phyloP scores from a whole-genome alignment of 2,888 invertebrate species.

The Leistus spinibarbis region DNA sequence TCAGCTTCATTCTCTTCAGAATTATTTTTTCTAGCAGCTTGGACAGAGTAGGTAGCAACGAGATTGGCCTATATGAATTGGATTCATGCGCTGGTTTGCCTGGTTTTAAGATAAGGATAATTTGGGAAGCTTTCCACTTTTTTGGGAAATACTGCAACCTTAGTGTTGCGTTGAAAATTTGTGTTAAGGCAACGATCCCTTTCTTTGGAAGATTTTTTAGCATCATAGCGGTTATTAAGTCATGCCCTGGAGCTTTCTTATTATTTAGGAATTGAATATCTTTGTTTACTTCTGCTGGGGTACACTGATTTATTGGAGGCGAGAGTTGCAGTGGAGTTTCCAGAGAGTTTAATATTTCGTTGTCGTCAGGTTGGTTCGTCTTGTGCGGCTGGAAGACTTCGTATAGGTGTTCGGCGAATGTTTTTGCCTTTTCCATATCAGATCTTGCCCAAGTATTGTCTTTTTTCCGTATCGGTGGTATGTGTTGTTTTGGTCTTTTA shows the following conservation, averaged over 20 bases:
- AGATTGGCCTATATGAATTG: conserved; percentile 42
- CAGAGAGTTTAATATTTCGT: background rate
- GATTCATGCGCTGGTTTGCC: conserved; percentile 39
- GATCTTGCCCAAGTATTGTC: background rate
- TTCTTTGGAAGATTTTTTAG: conserved; percentile 42
- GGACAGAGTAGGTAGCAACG: conserved; percentile 41
- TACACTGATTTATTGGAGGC: background rate
- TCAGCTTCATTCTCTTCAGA: background rate
- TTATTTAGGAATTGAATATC: background rate
- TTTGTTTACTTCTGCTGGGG: background rate
- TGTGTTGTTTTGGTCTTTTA: background rate
- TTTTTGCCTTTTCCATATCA: conserved; percentile 4
- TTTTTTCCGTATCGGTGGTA: conserved; percentile 19
- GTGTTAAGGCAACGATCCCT: conserved; percentile 40
- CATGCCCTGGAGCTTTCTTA: background rate
- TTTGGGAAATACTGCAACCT: conserved; percentile 41
- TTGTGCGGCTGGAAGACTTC: background rate
- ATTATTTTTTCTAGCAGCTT: conserved; percentile 43
- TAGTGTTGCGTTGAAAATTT: conserved; percentile 42
- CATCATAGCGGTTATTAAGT: conserved; percentile 41
- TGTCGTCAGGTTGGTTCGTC: background rate
- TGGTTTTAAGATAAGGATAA: conserved; percentile 39
- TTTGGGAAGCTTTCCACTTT: conserved; percentile 42
- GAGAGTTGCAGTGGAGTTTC: conserved; percentile 2
- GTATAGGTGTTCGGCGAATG: background rate